These are phyloP conservation scores for Catharus bicknelli DNA, from an alignment of 2,113 vertebrate genomes.

Conservation along the genomic window DNA sequence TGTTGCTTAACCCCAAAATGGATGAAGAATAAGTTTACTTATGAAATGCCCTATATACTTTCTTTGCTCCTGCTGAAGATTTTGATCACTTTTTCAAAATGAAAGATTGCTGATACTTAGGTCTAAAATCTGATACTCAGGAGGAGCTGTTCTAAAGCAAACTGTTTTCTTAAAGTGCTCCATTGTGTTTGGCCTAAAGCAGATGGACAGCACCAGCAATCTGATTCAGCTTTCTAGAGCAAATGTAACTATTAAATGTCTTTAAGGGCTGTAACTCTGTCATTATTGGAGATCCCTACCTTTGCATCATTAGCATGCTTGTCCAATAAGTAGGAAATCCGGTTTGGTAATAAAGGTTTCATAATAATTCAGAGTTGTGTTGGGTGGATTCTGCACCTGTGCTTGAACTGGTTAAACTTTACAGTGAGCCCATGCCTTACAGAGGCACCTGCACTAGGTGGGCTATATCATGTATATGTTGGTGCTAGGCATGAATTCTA, in stretches of 20 bases:
- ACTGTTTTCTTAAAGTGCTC: background rate
- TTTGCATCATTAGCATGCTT: background rate
- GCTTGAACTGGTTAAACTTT: fast-evolving
- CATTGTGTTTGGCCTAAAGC: background rate
- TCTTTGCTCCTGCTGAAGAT: background rate
- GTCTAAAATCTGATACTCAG: background rate
- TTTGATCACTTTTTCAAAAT: background rate
- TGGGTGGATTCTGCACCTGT: background rate
- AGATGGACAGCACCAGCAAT: background rate
- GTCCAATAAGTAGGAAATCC: background rate
- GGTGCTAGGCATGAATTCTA: background rate
- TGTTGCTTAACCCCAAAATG: background rate
- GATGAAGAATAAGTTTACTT: background rate
- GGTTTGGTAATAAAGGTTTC: background rate
- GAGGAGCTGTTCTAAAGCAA: background rate
- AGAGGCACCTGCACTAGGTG: background rate
- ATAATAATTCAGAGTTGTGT: background rate
- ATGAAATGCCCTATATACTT: background rate
- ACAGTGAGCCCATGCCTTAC: background rate
- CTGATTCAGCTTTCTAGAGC: background rate
- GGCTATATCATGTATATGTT: fast-evolving
- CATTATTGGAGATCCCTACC: background rate
- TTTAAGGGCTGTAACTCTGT: background rate
- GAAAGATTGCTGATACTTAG: background rate
- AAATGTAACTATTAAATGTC: background rate